phyloP scores from a whole-genome alignment of 2,113 vertebrate genomes.

The Physeter macrocephalus region DNA sequence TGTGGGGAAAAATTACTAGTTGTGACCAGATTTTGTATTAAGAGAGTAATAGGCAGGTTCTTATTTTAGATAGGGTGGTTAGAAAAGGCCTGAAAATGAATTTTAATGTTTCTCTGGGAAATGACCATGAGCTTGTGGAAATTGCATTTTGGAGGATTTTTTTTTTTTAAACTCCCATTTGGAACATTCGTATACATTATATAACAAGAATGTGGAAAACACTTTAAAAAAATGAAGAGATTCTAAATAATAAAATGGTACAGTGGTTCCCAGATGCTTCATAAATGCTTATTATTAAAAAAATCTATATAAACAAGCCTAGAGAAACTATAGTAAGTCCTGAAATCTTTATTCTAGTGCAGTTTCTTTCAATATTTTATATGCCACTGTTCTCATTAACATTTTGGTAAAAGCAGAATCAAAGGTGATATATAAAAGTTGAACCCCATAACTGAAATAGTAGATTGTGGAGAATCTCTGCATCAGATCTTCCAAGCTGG shows the following conservation, averaged over 20 bases:
- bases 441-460: not conserved
- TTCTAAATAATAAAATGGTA: slow-evolving; percentile 10
- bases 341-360: not conserved
- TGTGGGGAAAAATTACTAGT: not conserved
- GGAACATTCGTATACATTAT: not conserved
- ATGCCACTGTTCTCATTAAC: not conserved
- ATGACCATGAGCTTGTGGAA: not conserved
- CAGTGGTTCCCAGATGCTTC: not conserved
- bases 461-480: not conserved
- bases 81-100: not conserved
- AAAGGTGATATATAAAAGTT: not conserved
- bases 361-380: not conserved
- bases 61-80: not conserved
- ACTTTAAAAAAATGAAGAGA: slow-evolving; percentile 15
- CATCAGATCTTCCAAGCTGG: not conserved
- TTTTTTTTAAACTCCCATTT: not conserved
- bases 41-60: not conserved
- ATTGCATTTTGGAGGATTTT: not conserved
- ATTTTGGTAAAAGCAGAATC: not conserved
- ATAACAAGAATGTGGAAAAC: slow-evolving; percentile 6
- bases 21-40: not conserved
- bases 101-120: slow-evolving; percentile 7
- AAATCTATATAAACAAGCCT: not conserved
- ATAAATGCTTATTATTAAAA: not conserved
- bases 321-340: not conserved